Base-by-base conservation (phyloP, 2,888 invertebrate genomes). In the Leptothorax acervorum region DNA sequence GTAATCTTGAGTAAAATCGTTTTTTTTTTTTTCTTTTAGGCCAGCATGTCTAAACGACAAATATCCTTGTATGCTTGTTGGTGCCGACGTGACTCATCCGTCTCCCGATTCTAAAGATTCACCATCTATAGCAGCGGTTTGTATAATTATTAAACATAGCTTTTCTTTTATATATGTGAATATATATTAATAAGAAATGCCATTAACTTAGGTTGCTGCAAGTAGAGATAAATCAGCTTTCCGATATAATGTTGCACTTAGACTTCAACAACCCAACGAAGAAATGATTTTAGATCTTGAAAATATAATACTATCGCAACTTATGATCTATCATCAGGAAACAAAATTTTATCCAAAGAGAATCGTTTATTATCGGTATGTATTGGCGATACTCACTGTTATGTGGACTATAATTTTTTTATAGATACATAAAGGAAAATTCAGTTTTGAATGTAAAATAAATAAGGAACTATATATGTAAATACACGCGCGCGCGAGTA, bases 81-180 rank as follows among this genome's bases (percentile, higher is more conserved):
- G 99, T 0, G 98, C 98, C 9, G 99, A 99, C 95, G 99, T 99
- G 8, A 98, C 99, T 0, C 99, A 99, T 95, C 98, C 99, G 0
- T 96, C 98, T 1, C 98, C 98, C 0, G 97, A 97, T 83, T 70
- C 94, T 6, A 95, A 93, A 18, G 92, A 92, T 8, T 95, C 95
- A 85, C 96, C 96, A 0, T 96, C 96, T 0, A 95, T 96, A 81
- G 96, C 96, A 11, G 96, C 96, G 28, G 95, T 96, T 91, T 92
- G 88, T 91, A 88, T 60, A 68, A 18, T 35, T 18, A 57, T 48
- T 73, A 53, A 51, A 63, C 35, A 51, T 9, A 42, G n/a, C 31
- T 55, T 48, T 23, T 18, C 4, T 35, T 60, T 11, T 35, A 35
- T 35, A 5, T 76, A 31, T 11, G 4, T 57, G 11, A 15, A 42